These are phyloP conservation scores for Chelonoidis abingdonii DNA, from an alignment of 2,113 vertebrate species.

Conservation along the genomic window DNA sequence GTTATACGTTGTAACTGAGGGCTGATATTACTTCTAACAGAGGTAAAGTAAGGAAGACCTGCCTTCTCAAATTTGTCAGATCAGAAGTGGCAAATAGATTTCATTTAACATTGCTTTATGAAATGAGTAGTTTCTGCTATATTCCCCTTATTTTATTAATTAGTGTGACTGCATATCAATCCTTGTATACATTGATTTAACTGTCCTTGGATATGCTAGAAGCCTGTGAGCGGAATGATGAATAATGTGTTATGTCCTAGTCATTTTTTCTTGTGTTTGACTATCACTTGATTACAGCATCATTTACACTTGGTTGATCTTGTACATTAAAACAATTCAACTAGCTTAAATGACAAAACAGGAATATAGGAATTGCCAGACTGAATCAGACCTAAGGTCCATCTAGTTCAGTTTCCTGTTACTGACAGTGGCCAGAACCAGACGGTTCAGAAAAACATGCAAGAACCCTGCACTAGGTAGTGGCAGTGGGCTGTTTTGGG, in stretches of 20 bases:
- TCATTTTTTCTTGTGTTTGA: neutral
- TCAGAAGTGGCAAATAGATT: neutral
- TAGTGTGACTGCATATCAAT: neutral
- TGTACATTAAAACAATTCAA: neutral
- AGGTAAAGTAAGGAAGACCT: neutral
- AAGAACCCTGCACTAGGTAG: neutral
- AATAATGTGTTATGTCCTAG: neutral
- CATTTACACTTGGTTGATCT: neutral
- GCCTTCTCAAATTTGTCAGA: neutral
- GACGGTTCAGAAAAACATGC: rapidly evolving
- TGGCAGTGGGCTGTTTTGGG: neutral
- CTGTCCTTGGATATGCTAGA: neutral
- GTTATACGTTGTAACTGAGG: neutral
- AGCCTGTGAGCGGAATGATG: neutral
- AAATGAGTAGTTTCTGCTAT: neutral
- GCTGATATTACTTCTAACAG: neutral
- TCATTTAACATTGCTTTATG: neutral
- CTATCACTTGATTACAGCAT: neutral
- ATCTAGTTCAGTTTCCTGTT: neutral
- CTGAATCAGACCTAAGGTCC: neutral
- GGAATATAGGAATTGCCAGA: neutral
- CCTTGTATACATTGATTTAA: neutral
- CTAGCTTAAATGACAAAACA: neutral
- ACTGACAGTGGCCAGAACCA: too few relatives aligned
- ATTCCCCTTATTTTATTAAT: neutral